These are phyloP conservation scores for Clangula hyemalis DNA, from an alignment of 2,797 vertebrate genomes.

Conservation along the genomic window DNA sequence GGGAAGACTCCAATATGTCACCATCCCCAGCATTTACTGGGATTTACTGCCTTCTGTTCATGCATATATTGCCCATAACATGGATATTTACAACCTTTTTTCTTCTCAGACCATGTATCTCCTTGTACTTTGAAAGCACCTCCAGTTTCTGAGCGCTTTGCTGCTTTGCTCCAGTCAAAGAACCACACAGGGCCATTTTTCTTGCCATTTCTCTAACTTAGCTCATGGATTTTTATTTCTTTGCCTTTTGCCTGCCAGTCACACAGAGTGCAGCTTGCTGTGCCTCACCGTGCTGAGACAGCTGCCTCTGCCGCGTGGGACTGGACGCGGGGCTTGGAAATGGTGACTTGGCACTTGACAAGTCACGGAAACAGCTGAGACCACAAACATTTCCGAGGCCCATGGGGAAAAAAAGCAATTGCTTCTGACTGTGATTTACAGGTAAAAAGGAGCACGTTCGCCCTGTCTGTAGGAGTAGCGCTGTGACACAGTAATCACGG, in stretches of 20 bases:
- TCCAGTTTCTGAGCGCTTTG: neutral
- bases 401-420: neutral
- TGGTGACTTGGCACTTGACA: neutral
- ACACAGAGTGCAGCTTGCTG: accelerated
- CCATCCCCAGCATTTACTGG: neutral
- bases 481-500: neutral
- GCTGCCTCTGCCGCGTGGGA: neutral
- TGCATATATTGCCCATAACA: neutral
- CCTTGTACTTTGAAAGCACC: neutral
- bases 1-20: neutral
- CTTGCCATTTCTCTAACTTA: neutral
- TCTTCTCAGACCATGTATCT: neutral
- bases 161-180: neutral
- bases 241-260: neutral
- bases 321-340: neutral
- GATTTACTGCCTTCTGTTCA: neutral
- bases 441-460: neutral
- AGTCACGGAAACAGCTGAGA: constrained; percentile 12
- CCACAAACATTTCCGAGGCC: neutral
- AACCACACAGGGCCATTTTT: neutral
- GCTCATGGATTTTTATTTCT: neutral
- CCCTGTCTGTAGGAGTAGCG: neutral
- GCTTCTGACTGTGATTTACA: neutral
- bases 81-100: neutral
- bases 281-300: neutral